A percentile compares a stretch with the other conserved stretches of the same genome.
These are phyloP conservation scores for Tetrao urogallus DNA, from an alignment of 2,113 vertebrate species.

Conservation along the genomic window DNA sequence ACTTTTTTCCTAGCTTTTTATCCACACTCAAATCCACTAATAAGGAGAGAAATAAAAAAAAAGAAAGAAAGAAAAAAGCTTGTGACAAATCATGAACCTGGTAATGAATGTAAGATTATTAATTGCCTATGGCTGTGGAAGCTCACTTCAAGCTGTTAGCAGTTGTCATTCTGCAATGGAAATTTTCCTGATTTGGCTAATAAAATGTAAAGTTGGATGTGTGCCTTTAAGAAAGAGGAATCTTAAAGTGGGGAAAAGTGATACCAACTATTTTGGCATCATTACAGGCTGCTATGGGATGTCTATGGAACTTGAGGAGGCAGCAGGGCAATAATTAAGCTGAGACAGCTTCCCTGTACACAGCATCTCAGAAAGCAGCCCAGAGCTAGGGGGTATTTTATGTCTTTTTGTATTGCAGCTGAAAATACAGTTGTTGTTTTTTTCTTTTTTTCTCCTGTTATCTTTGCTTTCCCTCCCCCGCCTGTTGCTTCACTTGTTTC, in stretches of 20 bases:
- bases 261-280: not conserved
- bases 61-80: not conserved
- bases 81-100: not conserved
- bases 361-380: not conserved
- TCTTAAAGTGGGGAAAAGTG: not conserved
- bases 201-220: not conserved
- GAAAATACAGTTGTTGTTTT: not conserved
- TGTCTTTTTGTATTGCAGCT: not conserved
- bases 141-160: not conserved
- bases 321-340: not conserved
- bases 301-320: not conserved
- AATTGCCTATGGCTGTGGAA: slow-evolving; percentile 28
- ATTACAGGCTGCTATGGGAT: rapidly evolving
- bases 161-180: not conserved
- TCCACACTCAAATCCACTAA: slow-evolving; percentile 7
- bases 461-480: not conserved
- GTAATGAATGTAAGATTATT: slow-evolving; percentile 19
- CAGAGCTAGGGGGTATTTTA: not conserved
- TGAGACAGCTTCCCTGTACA: not conserved
- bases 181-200: not conserved
- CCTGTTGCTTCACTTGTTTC: not conserved
- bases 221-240: not conserved
- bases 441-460: not conserved
- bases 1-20: not conserved
- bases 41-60: not conserved